Evolutionary conservation across 2,888 invertebrate species (phyloP).

Genomic region (Campaea margaritaria): DNA sequence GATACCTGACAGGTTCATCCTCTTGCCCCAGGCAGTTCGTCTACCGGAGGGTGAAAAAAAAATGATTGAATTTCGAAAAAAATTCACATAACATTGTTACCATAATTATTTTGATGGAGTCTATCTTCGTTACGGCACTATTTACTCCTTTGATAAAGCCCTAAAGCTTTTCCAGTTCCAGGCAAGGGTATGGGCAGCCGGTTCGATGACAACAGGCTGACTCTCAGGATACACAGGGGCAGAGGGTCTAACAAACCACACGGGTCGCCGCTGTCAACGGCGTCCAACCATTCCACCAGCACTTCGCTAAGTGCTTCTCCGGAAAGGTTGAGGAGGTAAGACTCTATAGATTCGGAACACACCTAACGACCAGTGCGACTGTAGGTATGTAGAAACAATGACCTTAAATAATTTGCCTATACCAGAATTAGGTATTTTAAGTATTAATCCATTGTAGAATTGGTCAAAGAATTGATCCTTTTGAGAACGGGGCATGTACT

Average conservation of each 20-base stretch:
- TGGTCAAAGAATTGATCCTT: too few species aligned
- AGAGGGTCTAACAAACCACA: conserved; percentile 91
- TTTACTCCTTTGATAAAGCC: conserved; percentile 10
- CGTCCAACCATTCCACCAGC: conserved; percentile 89
- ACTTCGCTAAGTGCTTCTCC: conserved; percentile 89
- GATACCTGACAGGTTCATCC: too few species aligned
- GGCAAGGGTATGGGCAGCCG: conserved; percentile 89
- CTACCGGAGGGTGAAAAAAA: too few species aligned
- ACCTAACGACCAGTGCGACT: conserved; percentile 2
- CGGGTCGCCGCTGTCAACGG: conserved; percentile 88
- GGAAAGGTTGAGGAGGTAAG: conserved; percentile 80
- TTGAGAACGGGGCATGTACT: too few species aligned
- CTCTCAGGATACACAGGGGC: conserved; percentile 95
- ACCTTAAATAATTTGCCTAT: too few species aligned
- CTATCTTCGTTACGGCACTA: not conserved
- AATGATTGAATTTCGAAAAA: too few species aligned
- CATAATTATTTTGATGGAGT: too few species aligned
- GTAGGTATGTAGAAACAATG: not conserved
- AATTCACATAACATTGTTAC: too few species aligned
- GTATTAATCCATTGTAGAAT: too few species aligned
- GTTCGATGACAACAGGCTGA: conserved; percentile 95
- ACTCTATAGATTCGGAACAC: not conserved
- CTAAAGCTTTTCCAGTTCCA: conserved; percentile 43
- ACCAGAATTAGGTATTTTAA: too few species aligned
- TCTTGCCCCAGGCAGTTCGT: too few species aligned